phyloP scores from a whole-genome alignment of 2,113 vertebrate genomes.

The Solenodon paradoxus region DNA sequence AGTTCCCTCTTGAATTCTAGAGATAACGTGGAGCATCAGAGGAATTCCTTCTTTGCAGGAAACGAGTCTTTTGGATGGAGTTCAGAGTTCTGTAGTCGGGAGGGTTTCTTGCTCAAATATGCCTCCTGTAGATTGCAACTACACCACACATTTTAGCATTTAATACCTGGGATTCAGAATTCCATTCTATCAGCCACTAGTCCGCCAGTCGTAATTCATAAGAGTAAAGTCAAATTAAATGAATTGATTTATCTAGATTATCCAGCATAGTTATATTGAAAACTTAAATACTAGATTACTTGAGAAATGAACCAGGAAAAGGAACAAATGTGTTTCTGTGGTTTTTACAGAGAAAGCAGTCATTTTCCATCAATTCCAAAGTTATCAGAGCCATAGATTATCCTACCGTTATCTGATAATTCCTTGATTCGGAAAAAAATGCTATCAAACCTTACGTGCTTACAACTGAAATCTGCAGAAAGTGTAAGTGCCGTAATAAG shows the following conservation, averaged over 20 bases:
- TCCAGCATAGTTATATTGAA: background rate
- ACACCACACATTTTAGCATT: no score
- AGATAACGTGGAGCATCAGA: no score
- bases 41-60: no score
- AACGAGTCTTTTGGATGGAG: no score
- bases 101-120: no score
- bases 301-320: background rate
- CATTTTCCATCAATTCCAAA: background rate
- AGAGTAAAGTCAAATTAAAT: background rate
- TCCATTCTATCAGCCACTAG: background rate
- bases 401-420: no score
- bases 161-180: background rate
- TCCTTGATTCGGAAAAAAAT: background rate
- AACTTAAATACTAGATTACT: background rate
- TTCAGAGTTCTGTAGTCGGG: no score
- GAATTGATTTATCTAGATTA: background rate
- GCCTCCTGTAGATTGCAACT: no score
- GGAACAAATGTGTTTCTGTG: no score
- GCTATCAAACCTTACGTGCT: background rate
- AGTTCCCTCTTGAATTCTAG: no score
- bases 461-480: background rate
- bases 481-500: background rate
- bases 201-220: background rate
- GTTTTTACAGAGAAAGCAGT: background rate
- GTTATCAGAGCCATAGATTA: background rate